Percentiles rank a stretch among this genome's conserved stretches.
These are phyloP conservation scores for Euproctis similis DNA, from an alignment of 2,888 invertebrate genomes.

Conservation along the genomic window DNA sequence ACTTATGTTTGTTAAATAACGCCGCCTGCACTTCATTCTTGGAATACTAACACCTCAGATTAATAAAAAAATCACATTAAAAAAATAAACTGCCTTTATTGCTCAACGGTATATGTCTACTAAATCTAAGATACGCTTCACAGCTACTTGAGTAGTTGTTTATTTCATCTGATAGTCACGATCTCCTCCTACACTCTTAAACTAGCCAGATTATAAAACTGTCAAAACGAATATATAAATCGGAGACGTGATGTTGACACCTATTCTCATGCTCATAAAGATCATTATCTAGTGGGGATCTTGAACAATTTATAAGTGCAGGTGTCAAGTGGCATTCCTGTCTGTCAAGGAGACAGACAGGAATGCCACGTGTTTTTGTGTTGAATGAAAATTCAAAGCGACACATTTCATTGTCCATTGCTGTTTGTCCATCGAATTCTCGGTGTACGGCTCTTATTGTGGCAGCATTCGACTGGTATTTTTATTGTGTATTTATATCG, in stretches of 20 bases:
- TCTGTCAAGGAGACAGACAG: too few relatives aligned
- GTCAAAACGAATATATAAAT: conserved; percentile 15
- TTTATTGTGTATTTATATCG: conserved; percentile 20
- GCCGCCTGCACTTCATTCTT: too few relatives aligned
- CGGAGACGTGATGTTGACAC: too few relatives aligned
- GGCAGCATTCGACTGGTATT: conserved; percentile 8
- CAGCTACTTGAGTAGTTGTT: conserved; percentile 1
- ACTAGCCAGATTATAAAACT: conserved; percentile 14
- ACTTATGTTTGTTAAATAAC: too few relatives aligned
- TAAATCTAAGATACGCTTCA: too few relatives aligned
- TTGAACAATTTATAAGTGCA: conserved; percentile 22
- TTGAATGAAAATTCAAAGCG: neutral
- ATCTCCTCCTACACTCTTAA: conserved; percentile 8
- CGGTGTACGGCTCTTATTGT: conserved; percentile 2
- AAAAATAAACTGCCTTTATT: too few relatives aligned
- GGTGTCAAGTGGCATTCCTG: conserved; percentile 34
- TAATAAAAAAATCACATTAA: too few relatives aligned
- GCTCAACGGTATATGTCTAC: too few relatives aligned
- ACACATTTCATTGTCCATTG: conserved; percentile 3
- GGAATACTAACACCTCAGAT: too few relatives aligned
- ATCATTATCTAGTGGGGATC: conserved; percentile 10
- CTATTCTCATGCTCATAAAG: conserved; percentile 12
- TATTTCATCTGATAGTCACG: conserved; percentile 9
- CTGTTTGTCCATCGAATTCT: conserved; percentile 9
- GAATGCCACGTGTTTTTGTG: conserved; percentile 12